Base-by-base conservation (phyloP, 1,140 invertebrate species). In the Bicyclus anynana region DNA sequence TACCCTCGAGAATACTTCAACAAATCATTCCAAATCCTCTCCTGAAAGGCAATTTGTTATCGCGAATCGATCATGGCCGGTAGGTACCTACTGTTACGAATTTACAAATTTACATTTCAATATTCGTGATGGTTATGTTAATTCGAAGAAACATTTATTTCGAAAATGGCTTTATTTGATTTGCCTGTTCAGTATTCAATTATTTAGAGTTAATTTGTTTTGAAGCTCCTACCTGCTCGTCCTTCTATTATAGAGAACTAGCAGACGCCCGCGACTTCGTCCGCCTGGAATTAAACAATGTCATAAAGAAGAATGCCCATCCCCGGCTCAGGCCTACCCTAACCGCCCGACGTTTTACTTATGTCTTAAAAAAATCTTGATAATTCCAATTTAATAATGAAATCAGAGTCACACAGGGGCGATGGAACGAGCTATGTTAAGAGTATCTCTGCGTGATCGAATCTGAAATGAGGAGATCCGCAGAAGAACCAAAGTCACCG, bases 41-140 rank as follows among this genome's bases (percentile, higher is more conserved):
- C 29, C 50, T 49, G 50, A 48, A 40, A 59, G 51, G 29, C 42
- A 59, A 59, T 59, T 59, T 53, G 57, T 59, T 59, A 59, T 53
- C 50, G 53, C 50, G 52, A 59, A 53, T 53, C 50, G 57, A 59
- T 59, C 57, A 53, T 14, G 14, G 42, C 35, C 50, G 44, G 16
- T 49, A 40, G 52, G 40, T 17, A 20, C 57, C 57, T 59, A 49
- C 44, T 14, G 7, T 33, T 33, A 33, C 35, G 49, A 49, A 59
- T 33, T 59, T 44, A 49, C 57, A 59, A 53, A 59, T 59, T 59
- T 59, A 59, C 57, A 59, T 59, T 59, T 59, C 57, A 59, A 59
- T 59, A 53, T 59, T 59, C 57, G 44, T 33, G 50, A 59, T 59
- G 57, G 42, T 59, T 59, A 59, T 53, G 44, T 53, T 53, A 59